phyloP scores from a whole-genome alignment of 2,888 invertebrate genomes.

The Temnothorax rugatulus region DNA sequence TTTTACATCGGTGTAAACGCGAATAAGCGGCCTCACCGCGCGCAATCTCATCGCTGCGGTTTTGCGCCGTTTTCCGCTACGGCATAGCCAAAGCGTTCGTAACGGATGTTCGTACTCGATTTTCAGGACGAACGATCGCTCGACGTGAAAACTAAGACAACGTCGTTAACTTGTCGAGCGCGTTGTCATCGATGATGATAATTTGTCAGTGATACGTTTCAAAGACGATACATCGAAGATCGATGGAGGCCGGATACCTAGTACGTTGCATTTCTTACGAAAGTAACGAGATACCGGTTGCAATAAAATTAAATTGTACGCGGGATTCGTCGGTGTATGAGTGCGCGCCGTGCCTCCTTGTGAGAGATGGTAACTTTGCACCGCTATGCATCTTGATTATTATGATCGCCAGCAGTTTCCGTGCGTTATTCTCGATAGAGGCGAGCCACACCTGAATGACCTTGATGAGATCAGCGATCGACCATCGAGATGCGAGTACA shows the following conservation, averaged over 20 bases:
- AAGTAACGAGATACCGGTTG: constrained; percentile 24
- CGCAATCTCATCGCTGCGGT: constrained; percentile 79
- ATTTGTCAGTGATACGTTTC: neutral
- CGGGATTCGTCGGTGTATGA: constrained; percentile 18
- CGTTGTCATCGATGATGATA: neutral
- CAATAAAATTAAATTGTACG: constrained; percentile 49
- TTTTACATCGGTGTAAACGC: constrained; percentile 76
- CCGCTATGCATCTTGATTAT: constrained; percentile 46
- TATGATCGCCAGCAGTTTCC: constrained; percentile 43
- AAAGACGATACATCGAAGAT: neutral
- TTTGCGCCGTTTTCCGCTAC: constrained; percentile 76
- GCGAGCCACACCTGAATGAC: constrained; percentile 53
- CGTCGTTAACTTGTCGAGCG: neutral
- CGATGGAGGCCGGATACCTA: neutral
- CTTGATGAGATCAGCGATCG: constrained; percentile 58
- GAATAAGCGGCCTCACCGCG: constrained; percentile 79
- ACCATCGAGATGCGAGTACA: constrained; percentile 54
- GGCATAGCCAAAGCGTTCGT: constrained; percentile 67
- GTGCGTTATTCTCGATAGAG: constrained; percentile 37
- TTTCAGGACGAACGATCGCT: constrained; percentile 58
- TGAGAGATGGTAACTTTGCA: constrained; percentile 40
- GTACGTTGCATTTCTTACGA: constrained; percentile 10
- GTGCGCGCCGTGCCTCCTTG: neutral
- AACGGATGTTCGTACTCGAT: constrained; percentile 70
- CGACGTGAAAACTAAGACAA: constrained; percentile 60